Base-by-base conservation (phyloP, 2,888 invertebrate genomes). In the Cephus pygmeus region DNA sequence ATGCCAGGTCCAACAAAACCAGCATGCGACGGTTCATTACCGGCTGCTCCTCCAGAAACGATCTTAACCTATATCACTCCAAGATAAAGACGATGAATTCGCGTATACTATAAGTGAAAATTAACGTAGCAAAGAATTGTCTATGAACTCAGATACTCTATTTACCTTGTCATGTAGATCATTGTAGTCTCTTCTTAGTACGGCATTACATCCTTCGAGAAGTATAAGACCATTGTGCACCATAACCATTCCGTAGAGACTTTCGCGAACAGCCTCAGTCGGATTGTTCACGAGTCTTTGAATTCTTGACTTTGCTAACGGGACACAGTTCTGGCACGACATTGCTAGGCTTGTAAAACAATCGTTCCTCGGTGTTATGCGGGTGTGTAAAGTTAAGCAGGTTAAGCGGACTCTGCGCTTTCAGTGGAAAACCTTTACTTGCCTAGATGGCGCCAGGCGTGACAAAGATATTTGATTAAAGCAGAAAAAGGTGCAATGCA, bases 1-100 rank as follows among this genome's bases (percentile, higher is more conserved):
- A 97, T 95, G 4, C 97, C 97, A 76, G 92, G 88, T 0, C 97
- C 97, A 56, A 97, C 95, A 87, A 94, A 95, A 76, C 96, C 95
- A 94, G 88, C 69, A 86, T 83, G 83, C 31, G 81, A 77, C 0
- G 97, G 97, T 88, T 97, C 97, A 89, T 96, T 96, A 0, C 97
- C 96, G 0, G 95, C 95, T 3, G 96, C 96, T 3, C 97, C 97
- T 3, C 97, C 97, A 75, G 95, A 94, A 3, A 97, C 91, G 79
- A 93, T 85, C 76, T 93, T 93, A 73, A 93, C 94, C 88, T 90
- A 88, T 83, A 69, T 69, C 56, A 79, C 81, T 73, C 73, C 79
- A 76, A 73, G 77, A 82, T 73, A 68, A 75, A 40, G 76, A 80
- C 40, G 33, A 35, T 68, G 69, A 11, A 76, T 75, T 35, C 11